Evolutionary conservation across 2,113 vertebrate genomes (phyloP).

Genomic region (Marmota flaviventris): DNA sequence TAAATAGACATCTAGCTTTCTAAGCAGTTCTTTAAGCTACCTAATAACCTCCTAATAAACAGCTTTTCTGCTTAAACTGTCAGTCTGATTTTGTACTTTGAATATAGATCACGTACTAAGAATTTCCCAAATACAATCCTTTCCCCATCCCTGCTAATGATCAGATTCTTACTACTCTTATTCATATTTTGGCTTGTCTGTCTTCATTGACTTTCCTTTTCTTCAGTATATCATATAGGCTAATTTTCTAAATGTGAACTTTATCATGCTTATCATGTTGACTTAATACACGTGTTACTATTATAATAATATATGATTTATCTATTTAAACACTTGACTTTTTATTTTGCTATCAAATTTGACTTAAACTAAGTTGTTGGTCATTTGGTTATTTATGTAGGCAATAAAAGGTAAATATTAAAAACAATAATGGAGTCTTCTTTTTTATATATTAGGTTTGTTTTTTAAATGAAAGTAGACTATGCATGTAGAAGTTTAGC

Average conservation of each 20-base stretch:
- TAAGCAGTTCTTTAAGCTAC: not conserved
- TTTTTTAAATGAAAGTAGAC: not conserved
- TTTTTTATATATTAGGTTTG: not conserved
- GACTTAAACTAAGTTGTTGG: not conserved
- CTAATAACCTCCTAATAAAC: not conserved
- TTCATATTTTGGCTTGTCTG: not conserved
- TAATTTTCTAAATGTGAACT: slow-evolving; percentile 2
- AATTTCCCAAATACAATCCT: not conserved
- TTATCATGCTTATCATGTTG: not conserved
- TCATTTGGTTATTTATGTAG: not conserved
- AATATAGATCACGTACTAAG: not conserved
- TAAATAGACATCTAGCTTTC: not conserved
- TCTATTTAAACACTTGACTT: not conserved
- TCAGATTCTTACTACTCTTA: not conserved
- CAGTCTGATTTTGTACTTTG: not conserved
- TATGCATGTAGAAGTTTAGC: not conserved
- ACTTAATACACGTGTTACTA: not conserved
- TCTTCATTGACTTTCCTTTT: not conserved
- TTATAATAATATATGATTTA: not conserved
- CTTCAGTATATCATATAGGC: not conserved
- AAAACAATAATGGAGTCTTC: not conserved
- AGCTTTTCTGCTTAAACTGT: not conserved
- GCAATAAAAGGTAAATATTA: not conserved
- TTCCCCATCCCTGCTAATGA: not conserved
- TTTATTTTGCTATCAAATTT: not conserved